phyloP scores from a whole-genome alignment of 2,888 invertebrate genomes.

The Lamellibrachia satsuma region DNA sequence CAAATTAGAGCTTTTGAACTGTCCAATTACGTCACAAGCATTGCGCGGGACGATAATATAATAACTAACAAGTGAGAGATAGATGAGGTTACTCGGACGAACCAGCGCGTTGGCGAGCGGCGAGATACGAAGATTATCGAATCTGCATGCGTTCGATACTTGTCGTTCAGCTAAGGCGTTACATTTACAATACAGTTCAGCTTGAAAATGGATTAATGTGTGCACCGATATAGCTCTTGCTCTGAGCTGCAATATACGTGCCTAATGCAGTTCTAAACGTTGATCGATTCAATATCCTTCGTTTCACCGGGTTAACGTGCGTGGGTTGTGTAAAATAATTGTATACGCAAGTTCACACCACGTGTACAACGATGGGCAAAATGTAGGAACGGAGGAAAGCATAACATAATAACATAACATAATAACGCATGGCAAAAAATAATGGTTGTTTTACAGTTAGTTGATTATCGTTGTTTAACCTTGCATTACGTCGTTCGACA shows the following conservation, averaged over 20 bases:
- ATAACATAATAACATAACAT: not conserved
- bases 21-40: not conserved
- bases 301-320: not conserved
- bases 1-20: not conserved
- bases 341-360: not conserved
- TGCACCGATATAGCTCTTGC: not conserved
- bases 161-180: not conserved
- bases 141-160: not conserved
- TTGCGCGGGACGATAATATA: not conserved
- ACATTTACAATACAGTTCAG: not conserved
- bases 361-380: not conserved
- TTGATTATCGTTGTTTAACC: no score
- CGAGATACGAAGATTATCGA: not conserved
- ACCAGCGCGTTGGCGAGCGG: not conserved
- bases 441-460: no score
- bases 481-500: no score
- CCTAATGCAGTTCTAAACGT: not conserved
- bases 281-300: not conserved
- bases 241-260: not conserved
- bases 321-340: not conserved
- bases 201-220: not conserved
- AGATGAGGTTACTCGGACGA: not conserved
- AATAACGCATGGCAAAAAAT: no score
- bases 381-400: not conserved
- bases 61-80: not conserved